Percentiles rank a stretch among this genome's conserved stretches.
Conservation (phyloP, 1,140 invertebrate species). For the Drosophila dunni region DNA sequence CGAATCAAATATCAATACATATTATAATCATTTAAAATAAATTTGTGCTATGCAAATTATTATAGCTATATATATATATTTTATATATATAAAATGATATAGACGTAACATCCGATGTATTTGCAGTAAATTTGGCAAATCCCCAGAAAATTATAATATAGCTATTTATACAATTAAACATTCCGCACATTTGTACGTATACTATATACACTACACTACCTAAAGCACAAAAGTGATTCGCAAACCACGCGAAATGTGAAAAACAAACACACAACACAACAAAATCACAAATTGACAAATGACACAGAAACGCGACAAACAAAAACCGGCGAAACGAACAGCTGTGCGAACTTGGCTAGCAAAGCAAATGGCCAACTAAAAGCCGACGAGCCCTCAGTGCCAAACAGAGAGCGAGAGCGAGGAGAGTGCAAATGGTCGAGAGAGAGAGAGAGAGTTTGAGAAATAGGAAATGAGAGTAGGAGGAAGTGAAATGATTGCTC, state of each 20-base stretch:
- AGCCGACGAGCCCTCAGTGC: constrained; percentile 47
- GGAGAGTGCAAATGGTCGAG: neutral
- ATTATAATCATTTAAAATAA: constrained; percentile 2
- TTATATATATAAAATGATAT: constrained; percentile 28
- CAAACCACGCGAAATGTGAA: constrained; percentile 43
- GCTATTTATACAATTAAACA: constrained; percentile 50
- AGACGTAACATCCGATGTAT: constrained; percentile 37
- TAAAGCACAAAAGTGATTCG: constrained; percentile 11
- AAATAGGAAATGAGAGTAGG: constrained; percentile 4
- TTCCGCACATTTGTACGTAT: neutral
- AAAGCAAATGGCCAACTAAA: constrained; percentile 52
- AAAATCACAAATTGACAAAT: constrained; percentile 44
- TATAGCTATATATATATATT: constrained; percentile 8
- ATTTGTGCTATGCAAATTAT: constrained; percentile 9
- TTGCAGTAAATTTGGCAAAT: constrained; percentile 53
- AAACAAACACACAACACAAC: constrained; percentile 5
- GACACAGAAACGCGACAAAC: constrained; percentile 35
- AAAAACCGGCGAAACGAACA: constrained; percentile 64
- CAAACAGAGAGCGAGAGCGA: constrained; percentile 19
- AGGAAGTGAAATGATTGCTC: constrained; percentile 8
- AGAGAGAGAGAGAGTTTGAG: no score
- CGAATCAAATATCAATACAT: neutral
- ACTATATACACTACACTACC: constrained; percentile 10
- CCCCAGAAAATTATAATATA: constrained; percentile 44
- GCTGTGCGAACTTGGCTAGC: constrained; percentile 54